Base-by-base conservation (phyloP, 2,797 vertebrate genomes). In the Tapirus indicus region DNA sequence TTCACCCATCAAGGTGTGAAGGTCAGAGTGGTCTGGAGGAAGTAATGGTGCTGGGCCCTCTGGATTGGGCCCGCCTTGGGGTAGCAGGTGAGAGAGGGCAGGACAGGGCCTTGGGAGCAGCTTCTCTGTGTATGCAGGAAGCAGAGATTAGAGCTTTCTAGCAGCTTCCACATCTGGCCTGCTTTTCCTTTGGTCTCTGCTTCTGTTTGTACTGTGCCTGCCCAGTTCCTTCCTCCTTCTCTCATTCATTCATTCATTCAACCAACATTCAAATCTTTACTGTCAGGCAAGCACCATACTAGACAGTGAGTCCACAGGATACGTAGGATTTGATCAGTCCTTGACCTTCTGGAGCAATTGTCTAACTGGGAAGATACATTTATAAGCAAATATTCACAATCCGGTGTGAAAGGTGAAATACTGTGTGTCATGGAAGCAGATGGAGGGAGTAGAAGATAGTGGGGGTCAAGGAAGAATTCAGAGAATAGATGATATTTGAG, bases 111-210 rank as follows among this genome's bases (percentile, higher is more conserved):
- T 62, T 44, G 56, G 27, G 12, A 56, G 47, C 41, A 92, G 25
- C 14, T 74, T 86, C n/a, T 91, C 66, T 29, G 21, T 13, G 44
- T 41, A 16, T 1, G 2, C 44, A 49, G 62, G 23, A 69, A 72
- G 35, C 80, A 88, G 87, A 86, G 20, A 69, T 52, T 18, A 56
- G 66, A 23, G 17, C 86, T 91, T 91, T 75, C 71, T 93, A 68
- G 27, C 77, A 95, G 47, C 10, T 74, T 58, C 69, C 64, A 38
- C 17, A 35, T 78, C 75, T 52, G 35, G 12, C 69, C 82, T 56
- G 60, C 7, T 54, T 89, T 93, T 95, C 85, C 80, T 94, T 64
- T 29, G 38, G 7, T 68, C 72, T 96, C 79, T 78, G 56, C 54
- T 93, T 83, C 56, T 54, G 44, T 94, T 52, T 75, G 17, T 47